Evolutionary conservation across 1,140 invertebrate genomes (phyloP).

Genomic region (Phocides pigmalion): DNA sequence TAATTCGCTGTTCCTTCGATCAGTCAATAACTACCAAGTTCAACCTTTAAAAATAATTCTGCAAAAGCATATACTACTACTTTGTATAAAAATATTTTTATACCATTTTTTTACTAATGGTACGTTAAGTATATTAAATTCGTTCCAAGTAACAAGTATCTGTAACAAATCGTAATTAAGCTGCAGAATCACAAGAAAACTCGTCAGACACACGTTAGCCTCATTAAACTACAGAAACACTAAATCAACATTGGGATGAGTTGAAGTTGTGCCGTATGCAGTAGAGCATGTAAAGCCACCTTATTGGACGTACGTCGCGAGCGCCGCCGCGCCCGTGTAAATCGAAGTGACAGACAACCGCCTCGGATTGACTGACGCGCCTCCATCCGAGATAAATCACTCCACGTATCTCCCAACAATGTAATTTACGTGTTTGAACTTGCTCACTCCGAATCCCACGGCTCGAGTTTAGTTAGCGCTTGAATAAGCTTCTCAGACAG

Average conservation of each 20-base stretch:
- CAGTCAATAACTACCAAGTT: no score
- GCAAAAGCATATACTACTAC: no score
- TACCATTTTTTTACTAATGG: no score
- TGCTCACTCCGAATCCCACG: slow-evolving; percentile 26
- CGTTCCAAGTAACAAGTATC: no score
- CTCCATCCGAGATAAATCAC: slow-evolving; percentile 57
- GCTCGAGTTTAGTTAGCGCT: slow-evolving; percentile 30
- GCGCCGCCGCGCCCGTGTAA: slow-evolving; percentile 53
- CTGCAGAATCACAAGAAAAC: no score
- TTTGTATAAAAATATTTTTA: no score
- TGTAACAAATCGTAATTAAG: no score
- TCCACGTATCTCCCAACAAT: slow-evolving; percentile 41
- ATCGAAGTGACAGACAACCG: slow-evolving; percentile 71
- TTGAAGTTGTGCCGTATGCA: background rate
- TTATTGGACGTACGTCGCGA: slow-evolving; percentile 61
- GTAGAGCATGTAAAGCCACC: slow-evolving; percentile 49
- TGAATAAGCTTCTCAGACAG: slow-evolving; percentile 29
- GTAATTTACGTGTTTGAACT: slow-evolving; percentile 44
- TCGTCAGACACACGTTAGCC: background rate
- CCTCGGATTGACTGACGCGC: slow-evolving; percentile 70
- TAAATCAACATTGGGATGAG: background rate
- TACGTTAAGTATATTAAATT: no score
- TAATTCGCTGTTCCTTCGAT: no score
- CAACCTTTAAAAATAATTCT: no score
- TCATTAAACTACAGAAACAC: background rate